Evolutionary conservation across 1,140 invertebrate genomes (phyloP).

Genomic region (Hestina assimilis): DNA sequence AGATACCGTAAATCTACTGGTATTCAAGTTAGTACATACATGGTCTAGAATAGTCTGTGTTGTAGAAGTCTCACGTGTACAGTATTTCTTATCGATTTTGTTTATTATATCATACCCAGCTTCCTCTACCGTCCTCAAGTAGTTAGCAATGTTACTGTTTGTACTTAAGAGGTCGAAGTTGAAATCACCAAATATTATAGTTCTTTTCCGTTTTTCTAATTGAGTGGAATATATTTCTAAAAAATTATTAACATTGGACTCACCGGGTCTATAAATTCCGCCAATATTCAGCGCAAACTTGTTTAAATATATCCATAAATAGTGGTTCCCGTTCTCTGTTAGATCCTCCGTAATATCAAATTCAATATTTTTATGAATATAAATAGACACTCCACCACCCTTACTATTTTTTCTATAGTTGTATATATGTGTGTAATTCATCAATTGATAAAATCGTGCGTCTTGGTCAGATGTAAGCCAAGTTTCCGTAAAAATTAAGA

Average conservation of each 20-base stretch:
- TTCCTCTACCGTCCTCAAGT: slow-evolving; percentile 22
- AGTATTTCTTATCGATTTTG: slow-evolving; percentile 33
- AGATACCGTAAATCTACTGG: slow-evolving; percentile 17
- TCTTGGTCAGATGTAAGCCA: slow-evolving; percentile 27
- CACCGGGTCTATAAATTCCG: slow-evolving; percentile 32
- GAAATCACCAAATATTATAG: too few relatives aligned
- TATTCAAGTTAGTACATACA: slow-evolving; percentile 30
- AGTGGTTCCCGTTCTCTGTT: slow-evolving; percentile 27
- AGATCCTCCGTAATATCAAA: slow-evolving; percentile 14
- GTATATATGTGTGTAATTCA: slow-evolving; percentile 28
- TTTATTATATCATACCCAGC: slow-evolving; percentile 32
- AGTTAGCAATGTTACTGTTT: slow-evolving; percentile 10
- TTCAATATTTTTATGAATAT: slow-evolving; percentile 25
- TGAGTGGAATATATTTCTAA: too few relatives aligned
- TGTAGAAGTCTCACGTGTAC: too few relatives aligned
- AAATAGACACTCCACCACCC: slow-evolving; percentile 28
- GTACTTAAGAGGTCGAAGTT: slow-evolving; percentile 30
- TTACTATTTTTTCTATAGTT: slow-evolving; percentile 23
- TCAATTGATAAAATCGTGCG: slow-evolving; percentile 19
- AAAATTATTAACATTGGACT: slow-evolving; percentile 27
- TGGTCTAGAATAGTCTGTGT: slow-evolving; percentile 35
- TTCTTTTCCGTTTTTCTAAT: slow-evolving; percentile 23
- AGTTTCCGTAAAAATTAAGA: too few relatives aligned
- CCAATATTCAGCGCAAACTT: slow-evolving; percentile 33
- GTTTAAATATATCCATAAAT: slow-evolving; percentile 34